These are phyloP conservation scores for Phengaris arion DNA, from an alignment of 2,888 invertebrate genomes.

Conservation along the genomic window DNA sequence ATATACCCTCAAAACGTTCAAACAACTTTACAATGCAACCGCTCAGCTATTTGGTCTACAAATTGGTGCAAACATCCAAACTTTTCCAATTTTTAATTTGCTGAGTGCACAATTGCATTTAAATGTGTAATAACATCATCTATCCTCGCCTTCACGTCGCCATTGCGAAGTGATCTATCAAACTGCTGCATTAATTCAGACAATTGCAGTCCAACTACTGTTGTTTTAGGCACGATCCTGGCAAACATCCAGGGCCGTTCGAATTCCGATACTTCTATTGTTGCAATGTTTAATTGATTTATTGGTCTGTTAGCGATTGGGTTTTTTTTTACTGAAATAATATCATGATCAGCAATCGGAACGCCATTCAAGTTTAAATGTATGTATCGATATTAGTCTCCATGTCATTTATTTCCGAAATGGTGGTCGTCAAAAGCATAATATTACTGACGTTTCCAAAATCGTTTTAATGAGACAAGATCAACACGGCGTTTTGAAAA, in stretches of 20 bases:
- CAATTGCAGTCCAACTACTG: slow-evolving; percentile 44
- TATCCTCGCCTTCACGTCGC: slow-evolving; percentile 40
- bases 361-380: neutral
- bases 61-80: slow-evolving; percentile 1
- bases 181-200: slow-evolving; percentile 49
- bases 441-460: too few species aligned
- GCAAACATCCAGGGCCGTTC: slow-evolving; percentile 40
- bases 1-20: neutral
- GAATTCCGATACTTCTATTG: slow-evolving; percentile 44
- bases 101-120: slow-evolving; percentile 27
- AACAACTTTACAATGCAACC: neutral
- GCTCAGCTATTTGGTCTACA: neutral
- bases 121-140: slow-evolving; percentile 41
- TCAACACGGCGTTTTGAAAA: too few species aligned
- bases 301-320: slow-evolving; percentile 39
- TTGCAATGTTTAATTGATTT: slow-evolving; percentile 47
- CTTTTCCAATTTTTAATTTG: slow-evolving; percentile 20
- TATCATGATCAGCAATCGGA: neutral
- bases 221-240: slow-evolving; percentile 47
- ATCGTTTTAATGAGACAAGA: too few species aligned
- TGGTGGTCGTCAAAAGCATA: too few species aligned
- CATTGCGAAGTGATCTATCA: slow-evolving; percentile 46
- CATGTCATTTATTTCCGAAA: too few species aligned
- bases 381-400: neutral
- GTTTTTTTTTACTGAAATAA: slow-evolving; percentile 23